Conservation (phyloP, 2,113 vertebrate genomes). For the Amblyornis subalaris region DNA sequence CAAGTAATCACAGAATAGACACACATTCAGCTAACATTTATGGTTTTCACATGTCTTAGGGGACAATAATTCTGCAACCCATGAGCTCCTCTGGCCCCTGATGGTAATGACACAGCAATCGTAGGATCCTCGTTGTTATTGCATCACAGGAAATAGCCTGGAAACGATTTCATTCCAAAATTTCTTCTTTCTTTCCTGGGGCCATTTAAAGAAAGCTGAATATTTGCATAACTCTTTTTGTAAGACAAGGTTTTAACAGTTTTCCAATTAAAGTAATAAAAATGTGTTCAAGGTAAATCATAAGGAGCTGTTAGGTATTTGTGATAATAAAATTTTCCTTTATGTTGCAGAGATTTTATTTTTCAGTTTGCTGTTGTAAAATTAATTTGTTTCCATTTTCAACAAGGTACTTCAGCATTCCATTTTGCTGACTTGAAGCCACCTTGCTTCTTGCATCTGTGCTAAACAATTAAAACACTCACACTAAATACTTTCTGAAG, state of each 20-base stretch:
- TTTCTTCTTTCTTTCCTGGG: neutral
- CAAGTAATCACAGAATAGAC: neutral
- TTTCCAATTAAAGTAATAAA: slow-evolving; percentile 51
- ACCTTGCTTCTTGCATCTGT: neutral
- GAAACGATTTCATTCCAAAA: neutral
- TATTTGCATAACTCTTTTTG: slow-evolving; percentile 5
- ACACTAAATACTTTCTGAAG: neutral
- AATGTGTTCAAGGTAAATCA: slow-evolving; percentile 43
- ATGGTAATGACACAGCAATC: neutral
- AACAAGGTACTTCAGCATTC: neutral
- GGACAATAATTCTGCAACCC: neutral
- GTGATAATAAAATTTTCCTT: slow-evolving; percentile 26
- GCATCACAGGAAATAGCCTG: neutral
- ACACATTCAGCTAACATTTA: neutral
- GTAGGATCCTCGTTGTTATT: neutral
- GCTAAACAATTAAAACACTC: slow-evolving; percentile 16
- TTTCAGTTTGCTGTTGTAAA: slow-evolving; percentile 34
- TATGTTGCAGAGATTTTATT: slow-evolving; percentile 25
- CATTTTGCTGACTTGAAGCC: slow-evolving; percentile 30
- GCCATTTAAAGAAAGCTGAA: neutral
- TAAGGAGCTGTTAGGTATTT: slow-evolving; percentile 16
- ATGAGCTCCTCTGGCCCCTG: neutral
- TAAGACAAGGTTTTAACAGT: slow-evolving; percentile 18
- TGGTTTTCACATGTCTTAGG: neutral
- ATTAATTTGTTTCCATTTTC: slow-evolving; percentile 50